These are phyloP conservation scores for Apodemia duryi DNA, from an alignment of 2,888 invertebrate genomes.

Conservation along the genomic window DNA sequence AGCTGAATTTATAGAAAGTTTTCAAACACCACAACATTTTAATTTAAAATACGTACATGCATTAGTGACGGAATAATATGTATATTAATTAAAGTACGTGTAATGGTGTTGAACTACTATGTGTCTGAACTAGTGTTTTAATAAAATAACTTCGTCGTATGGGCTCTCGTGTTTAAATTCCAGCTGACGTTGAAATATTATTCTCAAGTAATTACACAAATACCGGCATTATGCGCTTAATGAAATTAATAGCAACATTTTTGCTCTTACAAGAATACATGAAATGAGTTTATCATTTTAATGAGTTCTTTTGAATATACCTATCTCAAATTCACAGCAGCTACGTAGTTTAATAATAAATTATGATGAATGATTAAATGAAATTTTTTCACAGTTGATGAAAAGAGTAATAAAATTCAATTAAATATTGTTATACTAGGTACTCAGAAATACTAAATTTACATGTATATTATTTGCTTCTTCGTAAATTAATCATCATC, in stretches of 20 bases:
- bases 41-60: not conserved
- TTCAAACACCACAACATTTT: no score
- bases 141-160: slow-evolving; percentile 61
- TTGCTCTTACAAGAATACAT: slow-evolving; percentile 17
- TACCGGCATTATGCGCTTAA: slow-evolving; percentile 56
- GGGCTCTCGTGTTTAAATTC: slow-evolving; percentile 55
- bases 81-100: slow-evolving; percentile 2
- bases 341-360: not conserved
- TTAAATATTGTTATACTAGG: not conserved
- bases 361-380: not conserved
- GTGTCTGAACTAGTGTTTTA: slow-evolving; percentile 55
- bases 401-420: not conserved
- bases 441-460: no score
- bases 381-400: not conserved
- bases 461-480: no score
- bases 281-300: slow-evolving; percentile 8
- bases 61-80: not conserved
- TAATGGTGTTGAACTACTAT: slow-evolving; percentile 16
- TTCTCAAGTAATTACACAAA: slow-evolving; percentile 63
- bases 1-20: no score
- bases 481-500: no score
- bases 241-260: slow-evolving; percentile 35
- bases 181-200: slow-evolving; percentile 39
- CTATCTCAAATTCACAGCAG: not conserved
- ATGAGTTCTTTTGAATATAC: slow-evolving; percentile 3